phyloP scores from a whole-genome alignment of 2,888 invertebrate genomes.

The Busseola fusca region DNA sequence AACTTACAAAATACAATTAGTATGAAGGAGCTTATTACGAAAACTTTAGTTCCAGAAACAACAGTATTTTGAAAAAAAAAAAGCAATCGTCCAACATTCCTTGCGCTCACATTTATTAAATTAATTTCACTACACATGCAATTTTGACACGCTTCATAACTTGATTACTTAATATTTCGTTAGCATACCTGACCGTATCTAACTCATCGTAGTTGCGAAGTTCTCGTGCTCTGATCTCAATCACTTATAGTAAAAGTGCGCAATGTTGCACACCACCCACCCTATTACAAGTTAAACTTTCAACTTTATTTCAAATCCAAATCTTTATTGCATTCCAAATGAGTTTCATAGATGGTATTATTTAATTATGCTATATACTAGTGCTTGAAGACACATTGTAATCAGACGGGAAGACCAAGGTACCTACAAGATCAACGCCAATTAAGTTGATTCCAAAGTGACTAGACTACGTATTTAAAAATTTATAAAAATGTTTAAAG shows the following conservation, averaged over 20 bases:
- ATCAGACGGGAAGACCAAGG: too few species aligned
- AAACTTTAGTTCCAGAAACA: background rate
- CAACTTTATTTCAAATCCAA: too few species aligned
- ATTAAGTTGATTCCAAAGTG: too few species aligned
- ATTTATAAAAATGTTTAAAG: too few species aligned
- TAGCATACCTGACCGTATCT: constrained; percentile 41
- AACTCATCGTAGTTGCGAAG: constrained; percentile 38
- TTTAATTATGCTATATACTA: too few species aligned
- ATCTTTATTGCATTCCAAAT: too few species aligned
- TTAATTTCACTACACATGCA: constrained; percentile 33
- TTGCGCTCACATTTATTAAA: background rate
- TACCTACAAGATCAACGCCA: too few species aligned
- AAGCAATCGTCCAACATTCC: constrained; percentile 21
- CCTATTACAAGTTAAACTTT: too few species aligned
- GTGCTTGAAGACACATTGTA: too few species aligned
- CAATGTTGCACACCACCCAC: too few species aligned
- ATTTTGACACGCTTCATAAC: constrained; percentile 57
- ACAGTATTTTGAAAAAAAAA: constrained; percentile 30
- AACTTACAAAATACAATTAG: constrained; percentile 1
- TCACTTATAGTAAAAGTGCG: background rate
- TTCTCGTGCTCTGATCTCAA: constrained; percentile 13
- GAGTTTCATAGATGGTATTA: too few species aligned
- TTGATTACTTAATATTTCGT: constrained; percentile 29
- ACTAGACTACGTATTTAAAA: too few species aligned
- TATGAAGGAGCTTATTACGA: background rate